Percentiles rank a stretch among this genome's conserved stretches.
These are phyloP conservation scores for Notarius quadriscutis DNA, from an alignment of 2,113 vertebrate genomes.

Conservation along the genomic window DNA sequence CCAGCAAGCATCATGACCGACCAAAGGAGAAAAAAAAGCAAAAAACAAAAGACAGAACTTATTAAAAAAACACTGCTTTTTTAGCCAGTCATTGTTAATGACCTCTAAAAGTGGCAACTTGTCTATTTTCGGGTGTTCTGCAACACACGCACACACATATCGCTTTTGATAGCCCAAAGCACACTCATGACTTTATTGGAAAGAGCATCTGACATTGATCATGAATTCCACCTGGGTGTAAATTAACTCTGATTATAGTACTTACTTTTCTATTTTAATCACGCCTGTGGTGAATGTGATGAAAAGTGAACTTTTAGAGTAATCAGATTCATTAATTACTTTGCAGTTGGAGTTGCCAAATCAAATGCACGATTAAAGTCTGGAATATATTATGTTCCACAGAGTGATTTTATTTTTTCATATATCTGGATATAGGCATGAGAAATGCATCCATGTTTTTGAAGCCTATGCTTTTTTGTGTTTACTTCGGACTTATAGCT, in stretches of 20 bases:
- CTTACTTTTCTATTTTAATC: slow-evolving; percentile 14
- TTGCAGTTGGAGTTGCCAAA: not conserved
- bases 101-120: not conserved
- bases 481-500: not conserved
- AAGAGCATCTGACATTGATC: not conserved
- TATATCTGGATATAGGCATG: not conserved
- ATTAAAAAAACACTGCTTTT: not conserved
- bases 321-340: slow-evolving; percentile 2
- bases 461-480: not conserved
- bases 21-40: not conserved
- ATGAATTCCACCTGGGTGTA: slow-evolving; percentile 6
- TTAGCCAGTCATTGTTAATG: not conserved
- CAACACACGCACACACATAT: not conserved
- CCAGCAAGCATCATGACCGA: not conserved
- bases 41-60: not conserved
- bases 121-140: not conserved
- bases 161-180: not conserved
- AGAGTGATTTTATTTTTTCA: not conserved
- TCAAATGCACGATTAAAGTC: not conserved
- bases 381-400: no score
- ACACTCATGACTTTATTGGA: not conserved
- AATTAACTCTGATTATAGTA: slow-evolving; percentile 18
- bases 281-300: not conserved
- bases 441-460: not conserved
- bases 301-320: slow-evolving; percentile 8